Conservation (phyloP, 2,888 invertebrate species). For the Drosophila falleni region DNA sequence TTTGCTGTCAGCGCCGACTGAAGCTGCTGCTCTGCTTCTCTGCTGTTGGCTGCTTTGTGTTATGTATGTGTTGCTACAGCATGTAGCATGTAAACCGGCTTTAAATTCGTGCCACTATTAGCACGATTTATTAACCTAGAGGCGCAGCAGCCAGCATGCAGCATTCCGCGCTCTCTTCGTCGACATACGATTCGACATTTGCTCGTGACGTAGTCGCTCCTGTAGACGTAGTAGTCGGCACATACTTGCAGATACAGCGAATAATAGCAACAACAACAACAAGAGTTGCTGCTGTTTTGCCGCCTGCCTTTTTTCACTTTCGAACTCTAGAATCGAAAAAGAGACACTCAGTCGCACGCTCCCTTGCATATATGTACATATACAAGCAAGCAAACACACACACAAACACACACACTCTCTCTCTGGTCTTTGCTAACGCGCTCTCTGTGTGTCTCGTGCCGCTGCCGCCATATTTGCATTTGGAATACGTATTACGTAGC, state of each 20-base stretch:
- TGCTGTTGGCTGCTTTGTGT: conserved; percentile 1
- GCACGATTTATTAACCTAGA: conserved; percentile 81
- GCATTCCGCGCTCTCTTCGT: conserved; percentile 36
- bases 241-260: conserved; percentile 76
- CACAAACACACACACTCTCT: conserved; percentile 13
- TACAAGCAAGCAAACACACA: too few relatives aligned
- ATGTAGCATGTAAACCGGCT: conserved; percentile 74
- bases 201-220: conserved; percentile 52
- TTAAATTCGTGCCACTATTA: conserved; percentile 81
- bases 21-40: conserved; percentile 3
- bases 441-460: conserved; percentile 60
- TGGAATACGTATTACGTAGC: conserved; percentile 73
- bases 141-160: conserved; percentile 38
- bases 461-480: conserved; percentile 79
- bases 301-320: conserved; percentile 62
- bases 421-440: conserved; percentile 28
- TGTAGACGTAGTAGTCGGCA: conserved; percentile 37
- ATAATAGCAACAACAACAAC: conserved; percentile 29
- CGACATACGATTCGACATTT: conserved; percentile 41
- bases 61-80: conserved; percentile 16
- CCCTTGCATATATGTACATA: conserved; percentile 22
- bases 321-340: conserved; percentile 59
- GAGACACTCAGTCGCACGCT: conserved; percentile 14
- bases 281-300: conserved; percentile 38
- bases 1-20: conserved; percentile 36